Evolutionary conservation across 1,140 invertebrate genomes (phyloP).

Genomic region (Ips nitidus): DNA sequence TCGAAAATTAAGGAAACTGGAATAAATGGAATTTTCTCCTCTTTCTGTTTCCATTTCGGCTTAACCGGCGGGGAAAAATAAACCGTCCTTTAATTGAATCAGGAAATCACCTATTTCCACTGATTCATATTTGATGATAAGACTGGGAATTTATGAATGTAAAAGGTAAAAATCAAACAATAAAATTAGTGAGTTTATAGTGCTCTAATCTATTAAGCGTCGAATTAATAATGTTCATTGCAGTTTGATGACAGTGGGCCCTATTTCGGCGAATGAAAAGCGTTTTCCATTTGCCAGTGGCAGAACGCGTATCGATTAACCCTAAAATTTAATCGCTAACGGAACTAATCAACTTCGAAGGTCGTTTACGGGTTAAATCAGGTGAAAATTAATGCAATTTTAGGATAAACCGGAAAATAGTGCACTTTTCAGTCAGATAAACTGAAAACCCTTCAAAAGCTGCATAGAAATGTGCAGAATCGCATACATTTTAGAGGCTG

Average conservation of each 20-base stretch:
- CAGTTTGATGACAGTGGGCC: conserved; percentile 4
- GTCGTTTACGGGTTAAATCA: conserved; percentile 1
- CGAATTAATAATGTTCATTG: conserved; percentile 9
- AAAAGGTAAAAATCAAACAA: neutral
- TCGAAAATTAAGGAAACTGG: conserved; percentile 25
- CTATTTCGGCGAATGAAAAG: neutral
- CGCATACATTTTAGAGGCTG: neutral
- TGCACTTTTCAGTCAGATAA: neutral
- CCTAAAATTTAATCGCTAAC: conserved; percentile 5
- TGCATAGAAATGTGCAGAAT: neutral
- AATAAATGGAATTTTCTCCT: conserved; percentile 19
- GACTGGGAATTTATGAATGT: neutral
- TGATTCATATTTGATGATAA: conserved; percentile 7
- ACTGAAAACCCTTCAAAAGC: neutral
- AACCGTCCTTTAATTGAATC: conserved; percentile 11
- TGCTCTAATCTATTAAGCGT: conserved; percentile 1
- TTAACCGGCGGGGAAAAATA: conserved; percentile 13
- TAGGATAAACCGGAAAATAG: neutral
- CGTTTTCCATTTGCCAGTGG: conserved; percentile 10
- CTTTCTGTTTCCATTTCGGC: conserved; percentile 17
- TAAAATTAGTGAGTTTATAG: neutral
- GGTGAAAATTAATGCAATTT: conserved; percentile 1
- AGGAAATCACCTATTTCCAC: conserved; percentile 11
- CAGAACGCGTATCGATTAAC: conserved; percentile 3
- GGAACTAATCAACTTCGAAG: conserved; percentile 13